A percentile compares a stretch with the other conserved stretches of the same genome.
Evolutionary conservation across 30 jellyfish, hydroid and myxozoan species (phyloP).

Genomic region (Cassiopea xamachana): DNA sequence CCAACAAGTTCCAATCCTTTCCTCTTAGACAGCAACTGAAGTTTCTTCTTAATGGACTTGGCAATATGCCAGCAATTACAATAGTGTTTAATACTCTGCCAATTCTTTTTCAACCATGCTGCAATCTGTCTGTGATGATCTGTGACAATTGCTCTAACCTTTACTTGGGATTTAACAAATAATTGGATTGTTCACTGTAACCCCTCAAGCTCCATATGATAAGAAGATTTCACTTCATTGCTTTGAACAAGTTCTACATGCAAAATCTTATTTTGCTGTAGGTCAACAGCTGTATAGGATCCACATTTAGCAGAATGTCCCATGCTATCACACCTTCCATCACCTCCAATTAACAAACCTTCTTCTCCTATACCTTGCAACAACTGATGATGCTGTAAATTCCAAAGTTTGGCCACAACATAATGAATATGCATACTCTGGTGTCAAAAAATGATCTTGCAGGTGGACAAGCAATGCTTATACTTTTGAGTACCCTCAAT

Average conservation of each 20-base stretch:
- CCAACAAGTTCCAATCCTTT: conserved; percentile 50
- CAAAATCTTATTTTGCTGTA: conserved; percentile 31
- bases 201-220: conserved; percentile 73
- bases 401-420: conserved; percentile 26
- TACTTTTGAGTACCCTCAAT: conserved; percentile 36
- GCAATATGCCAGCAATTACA: conserved; percentile 75
- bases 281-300: conserved; percentile 54
- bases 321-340: conserved; percentile 78
- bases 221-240: conserved; percentile 57
- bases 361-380: conserved; percentile 9
- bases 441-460: conserved; percentile 41
- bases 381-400: conserved; percentile 26
- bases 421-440: conserved; percentile 34
- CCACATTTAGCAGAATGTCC: conserved; percentile 81
- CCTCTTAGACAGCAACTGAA: conserved; percentile 19
- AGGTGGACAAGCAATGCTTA: conserved; percentile 13
- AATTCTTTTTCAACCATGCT: conserved; percentile 43
- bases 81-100: conserved; percentile 34
- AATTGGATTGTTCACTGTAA: not conserved
- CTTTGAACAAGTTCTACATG: conserved; percentile 61
- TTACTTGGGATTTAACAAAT: conserved; percentile 29
- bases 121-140: conserved; percentile 73
- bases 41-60: conserved; percentile 52
- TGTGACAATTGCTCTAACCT: conserved; percentile 45
- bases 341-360: conserved; percentile 59